phyloP scores from a whole-genome alignment of 2,888 invertebrate genomes.

The Ypsolopha sequella region DNA sequence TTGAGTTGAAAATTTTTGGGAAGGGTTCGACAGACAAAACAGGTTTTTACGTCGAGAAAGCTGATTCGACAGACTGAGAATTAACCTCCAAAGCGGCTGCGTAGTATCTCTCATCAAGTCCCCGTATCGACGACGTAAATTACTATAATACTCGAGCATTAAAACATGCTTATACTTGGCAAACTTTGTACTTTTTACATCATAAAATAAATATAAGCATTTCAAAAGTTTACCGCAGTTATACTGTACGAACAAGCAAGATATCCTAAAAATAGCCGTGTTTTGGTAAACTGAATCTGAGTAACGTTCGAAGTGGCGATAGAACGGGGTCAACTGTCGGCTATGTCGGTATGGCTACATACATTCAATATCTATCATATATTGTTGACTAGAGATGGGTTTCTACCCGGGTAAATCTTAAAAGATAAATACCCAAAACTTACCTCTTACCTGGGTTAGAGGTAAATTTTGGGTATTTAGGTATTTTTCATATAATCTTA shows the following conservation, averaged over 20 bases:
- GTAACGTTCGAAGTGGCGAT: slow-evolving; percentile 54
- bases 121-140: neutral
- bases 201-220: slow-evolving; percentile 54
- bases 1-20: too few relatives aligned
- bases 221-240: neutral
- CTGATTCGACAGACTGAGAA: too few relatives aligned
- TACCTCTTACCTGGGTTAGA: too few relatives aligned
- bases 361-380: neutral
- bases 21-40: too few relatives aligned
- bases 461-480: too few relatives aligned
- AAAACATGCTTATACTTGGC: slow-evolving; percentile 51
- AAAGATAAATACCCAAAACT: too few relatives aligned
- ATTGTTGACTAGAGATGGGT: too few relatives aligned
- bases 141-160: slow-evolving; percentile 14
- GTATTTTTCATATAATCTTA: too few relatives aligned
- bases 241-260: slow-evolving; percentile 15
- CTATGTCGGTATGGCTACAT: slow-evolving; percentile 14
- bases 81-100: too few relatives aligned
- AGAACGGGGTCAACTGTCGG: slow-evolving; percentile 53
- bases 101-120: slow-evolving; percentile 9
- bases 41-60: too few relatives aligned
- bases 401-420: too few relatives aligned
- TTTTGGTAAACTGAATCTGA: slow-evolving; percentile 61
- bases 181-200: slow-evolving; percentile 25
- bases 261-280: slow-evolving; percentile 58